A percentile compares a stretch with the other conserved stretches of the same genome.
Conservation (phyloP, 2,797 vertebrate genomes). For the Etheostoma perlongum region DNA sequence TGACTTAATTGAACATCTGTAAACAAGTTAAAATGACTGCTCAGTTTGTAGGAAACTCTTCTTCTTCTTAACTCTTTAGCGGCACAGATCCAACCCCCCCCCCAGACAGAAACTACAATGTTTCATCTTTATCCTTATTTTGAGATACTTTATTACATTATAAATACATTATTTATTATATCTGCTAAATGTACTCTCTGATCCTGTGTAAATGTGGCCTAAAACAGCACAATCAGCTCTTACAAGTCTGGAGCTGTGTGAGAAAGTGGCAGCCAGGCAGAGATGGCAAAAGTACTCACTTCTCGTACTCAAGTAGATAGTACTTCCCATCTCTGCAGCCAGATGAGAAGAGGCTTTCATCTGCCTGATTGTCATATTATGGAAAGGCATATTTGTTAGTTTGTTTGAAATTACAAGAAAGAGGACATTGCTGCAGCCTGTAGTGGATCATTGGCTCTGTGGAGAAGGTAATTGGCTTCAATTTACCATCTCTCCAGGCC, state of each 20-base stretch:
- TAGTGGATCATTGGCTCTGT: neutral
- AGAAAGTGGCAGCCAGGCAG: conserved; percentile 33
- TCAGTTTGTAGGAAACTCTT: conserved; percentile 49
- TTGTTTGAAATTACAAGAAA: neutral
- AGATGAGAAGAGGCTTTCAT: conserved; percentile 3
- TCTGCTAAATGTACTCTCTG: conserved; percentile 48
- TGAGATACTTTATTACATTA: no score
- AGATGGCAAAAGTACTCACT: no score
- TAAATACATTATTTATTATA: no score
- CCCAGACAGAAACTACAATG: conserved; percentile 16
- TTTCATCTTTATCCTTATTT: conserved; percentile 1
- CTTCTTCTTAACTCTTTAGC: conserved; percentile 35
- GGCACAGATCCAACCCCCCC: conserved; percentile 16
- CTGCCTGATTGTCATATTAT: neutral
- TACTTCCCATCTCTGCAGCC: neutral
- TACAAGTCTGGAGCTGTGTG: conserved; percentile 46
- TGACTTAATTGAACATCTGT: conserved; percentile 29
- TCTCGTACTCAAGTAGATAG: no score
- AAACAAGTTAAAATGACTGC: conserved; percentile 19
- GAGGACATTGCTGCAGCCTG: no score
- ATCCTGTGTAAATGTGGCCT: conserved; percentile 26
- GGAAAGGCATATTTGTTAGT: neutral
- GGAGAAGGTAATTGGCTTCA: neutral
- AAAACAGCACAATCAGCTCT: conserved; percentile 48
- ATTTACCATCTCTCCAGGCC: neutral